phyloP scores from a whole-genome alignment of 2,113 vertebrate genomes.

The Prunella fulvescens region DNA sequence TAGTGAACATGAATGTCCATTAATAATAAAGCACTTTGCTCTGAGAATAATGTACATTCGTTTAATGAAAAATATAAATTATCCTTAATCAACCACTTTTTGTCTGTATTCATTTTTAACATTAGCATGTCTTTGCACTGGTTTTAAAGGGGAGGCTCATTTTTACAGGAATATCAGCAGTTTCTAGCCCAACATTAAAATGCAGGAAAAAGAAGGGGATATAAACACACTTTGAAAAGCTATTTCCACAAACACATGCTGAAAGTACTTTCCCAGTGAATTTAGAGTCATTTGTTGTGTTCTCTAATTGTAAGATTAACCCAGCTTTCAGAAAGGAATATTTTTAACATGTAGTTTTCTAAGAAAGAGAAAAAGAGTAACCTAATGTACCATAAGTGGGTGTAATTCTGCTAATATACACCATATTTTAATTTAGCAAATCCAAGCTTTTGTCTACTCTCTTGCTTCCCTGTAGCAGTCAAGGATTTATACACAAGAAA shows the following conservation, averaged over 20 bases:
- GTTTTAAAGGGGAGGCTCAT: not conserved
- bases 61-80: conserved; percentile 48
- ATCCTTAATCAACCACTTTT: not conserved
- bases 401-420: not conserved
- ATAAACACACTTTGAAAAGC: conserved; percentile 39
- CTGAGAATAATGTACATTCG: not conserved
- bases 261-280: not conserved
- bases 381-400: not conserved
- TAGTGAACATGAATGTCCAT: not conserved
- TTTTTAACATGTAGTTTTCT: not conserved
- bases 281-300: not conserved
- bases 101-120: not conserved
- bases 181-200: conserved; percentile 51
- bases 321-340: not conserved
- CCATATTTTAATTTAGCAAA: not conserved
- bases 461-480: not conserved
- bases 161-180: not conserved
- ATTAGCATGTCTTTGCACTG: not conserved
- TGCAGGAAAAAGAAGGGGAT: conserved; percentile 29
- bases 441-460: not conserved
- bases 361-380: not conserved
- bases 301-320: not conserved
- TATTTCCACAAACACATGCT: conserved; percentile 36
- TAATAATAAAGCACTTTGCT: conserved; percentile 21
- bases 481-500: not conserved